Percentiles rank a stretch among this genome's conserved stretches.
Evolutionary conservation across 1,140 invertebrate species (phyloP).

Genomic region (Lordiphosa clarofinis): DNA sequence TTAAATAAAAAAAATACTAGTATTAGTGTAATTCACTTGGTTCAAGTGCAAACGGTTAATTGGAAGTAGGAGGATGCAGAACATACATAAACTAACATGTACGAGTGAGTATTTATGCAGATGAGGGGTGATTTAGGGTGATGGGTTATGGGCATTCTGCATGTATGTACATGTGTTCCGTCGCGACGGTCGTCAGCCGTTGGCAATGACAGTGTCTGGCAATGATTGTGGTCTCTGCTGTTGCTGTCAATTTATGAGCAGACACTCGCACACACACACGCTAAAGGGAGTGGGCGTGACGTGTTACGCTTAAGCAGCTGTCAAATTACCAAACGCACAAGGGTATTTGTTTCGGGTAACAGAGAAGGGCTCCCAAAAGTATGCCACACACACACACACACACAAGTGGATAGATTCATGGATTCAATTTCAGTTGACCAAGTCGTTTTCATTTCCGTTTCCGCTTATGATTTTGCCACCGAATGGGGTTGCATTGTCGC

Average conservation of each 20-base stretch:
- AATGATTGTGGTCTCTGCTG: constrained; percentile 10
- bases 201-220: constrained; percentile 13
- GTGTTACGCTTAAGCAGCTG: constrained; percentile 13
- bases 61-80: no score
- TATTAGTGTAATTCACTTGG: no score
- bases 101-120: no score
- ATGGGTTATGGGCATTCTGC: constrained; percentile 2
- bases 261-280: constrained; percentile 5
- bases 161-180: constrained; percentile 9
- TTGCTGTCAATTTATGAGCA: constrained; percentile 13
- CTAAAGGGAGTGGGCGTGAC: constrained; percentile 3
- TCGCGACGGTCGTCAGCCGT: constrained; percentile 12
- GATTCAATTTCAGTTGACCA: no score
- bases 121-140: background rate
- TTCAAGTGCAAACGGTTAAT: no score
- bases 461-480: constrained; percentile 1
- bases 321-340: constrained; percentile 11
- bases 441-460: constrained; percentile 1
- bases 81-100: no score
- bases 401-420: no score
- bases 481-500: background rate
- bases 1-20: no score
- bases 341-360: background rate
- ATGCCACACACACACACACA: no score
- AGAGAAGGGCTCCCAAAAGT: no score